Evolutionary conservation across 2,113 vertebrate species (phyloP).

Genomic region (Numenius arquata): DNA sequence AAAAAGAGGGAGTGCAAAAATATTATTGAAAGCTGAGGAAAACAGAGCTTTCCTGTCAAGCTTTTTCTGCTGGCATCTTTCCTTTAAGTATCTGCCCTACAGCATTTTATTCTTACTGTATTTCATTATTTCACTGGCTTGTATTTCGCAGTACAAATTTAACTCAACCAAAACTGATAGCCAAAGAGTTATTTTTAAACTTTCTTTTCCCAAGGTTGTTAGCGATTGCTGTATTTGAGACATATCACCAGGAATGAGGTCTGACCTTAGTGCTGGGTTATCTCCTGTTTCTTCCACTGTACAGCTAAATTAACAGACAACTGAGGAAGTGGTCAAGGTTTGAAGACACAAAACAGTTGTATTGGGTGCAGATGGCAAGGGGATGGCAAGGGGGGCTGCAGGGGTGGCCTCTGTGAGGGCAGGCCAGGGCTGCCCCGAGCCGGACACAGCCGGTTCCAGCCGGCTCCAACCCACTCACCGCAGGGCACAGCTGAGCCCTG

Average conservation of each 20-base stretch:
- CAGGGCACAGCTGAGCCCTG: rapidly evolving
- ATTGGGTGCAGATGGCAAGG: rapidly evolving
- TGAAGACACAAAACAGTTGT: background rate
- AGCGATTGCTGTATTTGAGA: background rate
- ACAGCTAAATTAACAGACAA: background rate
- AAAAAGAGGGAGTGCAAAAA: background rate
- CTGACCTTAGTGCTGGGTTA: background rate
- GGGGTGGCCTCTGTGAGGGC: background rate
- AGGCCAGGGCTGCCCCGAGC: rapidly evolving
- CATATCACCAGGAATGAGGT: background rate
- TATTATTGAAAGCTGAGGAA: background rate
- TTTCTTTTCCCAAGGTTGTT: background rate
- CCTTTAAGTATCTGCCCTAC: background rate
- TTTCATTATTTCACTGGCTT: background rate
- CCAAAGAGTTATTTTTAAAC: background rate
- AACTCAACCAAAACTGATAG: background rate
- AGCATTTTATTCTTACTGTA: background rate
- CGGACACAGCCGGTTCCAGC: rapidly evolving
- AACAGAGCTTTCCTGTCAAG: background rate
- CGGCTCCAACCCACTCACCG: rapidly evolving
- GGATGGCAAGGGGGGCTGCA: rapidly evolving
- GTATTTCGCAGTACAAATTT: background rate
- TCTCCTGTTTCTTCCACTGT: background rate
- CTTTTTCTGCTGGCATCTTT: background rate
- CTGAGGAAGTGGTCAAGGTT: background rate